phyloP scores from a whole-genome alignment of 2,797 vertebrate species.

The Hippoglossus hippoglossus region DNA sequence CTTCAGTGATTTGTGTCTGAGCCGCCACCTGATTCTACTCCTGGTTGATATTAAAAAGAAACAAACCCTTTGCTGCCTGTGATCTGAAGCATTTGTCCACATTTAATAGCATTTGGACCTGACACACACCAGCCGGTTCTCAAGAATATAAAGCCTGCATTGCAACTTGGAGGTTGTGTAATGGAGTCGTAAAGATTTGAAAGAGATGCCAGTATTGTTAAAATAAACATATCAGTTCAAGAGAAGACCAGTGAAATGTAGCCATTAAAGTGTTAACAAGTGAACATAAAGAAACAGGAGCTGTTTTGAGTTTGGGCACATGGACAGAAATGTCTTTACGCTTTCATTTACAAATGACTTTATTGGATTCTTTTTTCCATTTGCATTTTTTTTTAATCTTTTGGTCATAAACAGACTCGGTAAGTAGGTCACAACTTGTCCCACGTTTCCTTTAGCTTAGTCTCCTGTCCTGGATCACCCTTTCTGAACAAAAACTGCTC shows the following conservation, averaged over 20 bases:
- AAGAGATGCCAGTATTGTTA: slow-evolving; percentile 31
- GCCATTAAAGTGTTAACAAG: slow-evolving; percentile 3
- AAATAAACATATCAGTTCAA: slow-evolving; percentile 39
- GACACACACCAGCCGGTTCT: slow-evolving; percentile 20
- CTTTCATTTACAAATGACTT: background rate
- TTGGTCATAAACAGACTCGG: slow-evolving; percentile 26
- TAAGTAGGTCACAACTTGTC: slow-evolving; percentile 54
- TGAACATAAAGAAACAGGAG: slow-evolving; percentile 15
- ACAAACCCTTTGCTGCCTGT: slow-evolving; percentile 50
- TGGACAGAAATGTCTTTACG: slow-evolving; percentile 16
- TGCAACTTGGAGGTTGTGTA: background rate
- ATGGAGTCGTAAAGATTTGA: slow-evolving; percentile 25
- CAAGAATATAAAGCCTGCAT: background rate
- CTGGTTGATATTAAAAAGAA: slow-evolving; percentile 69
- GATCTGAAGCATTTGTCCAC: slow-evolving; percentile 62
- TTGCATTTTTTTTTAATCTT: background rate
- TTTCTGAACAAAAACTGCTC: slow-evolving; percentile 30
- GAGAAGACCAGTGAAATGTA: slow-evolving; percentile 5
- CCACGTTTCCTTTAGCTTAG: slow-evolving; percentile 32
- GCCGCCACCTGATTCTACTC: slow-evolving; percentile 63
- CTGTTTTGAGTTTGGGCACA: slow-evolving; percentile 8
- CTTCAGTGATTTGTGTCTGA: slow-evolving; percentile 73
- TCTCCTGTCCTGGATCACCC: slow-evolving; percentile 44
- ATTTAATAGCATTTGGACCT: slow-evolving; percentile 57
- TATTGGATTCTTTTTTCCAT: slow-evolving; percentile 5